Percentiles rank a stretch among this genome's conserved stretches.
These are phyloP conservation scores for Misgurnus mizolepis DNA, from an alignment of 2,113 vertebrate genomes.

Conservation along the genomic window DNA sequence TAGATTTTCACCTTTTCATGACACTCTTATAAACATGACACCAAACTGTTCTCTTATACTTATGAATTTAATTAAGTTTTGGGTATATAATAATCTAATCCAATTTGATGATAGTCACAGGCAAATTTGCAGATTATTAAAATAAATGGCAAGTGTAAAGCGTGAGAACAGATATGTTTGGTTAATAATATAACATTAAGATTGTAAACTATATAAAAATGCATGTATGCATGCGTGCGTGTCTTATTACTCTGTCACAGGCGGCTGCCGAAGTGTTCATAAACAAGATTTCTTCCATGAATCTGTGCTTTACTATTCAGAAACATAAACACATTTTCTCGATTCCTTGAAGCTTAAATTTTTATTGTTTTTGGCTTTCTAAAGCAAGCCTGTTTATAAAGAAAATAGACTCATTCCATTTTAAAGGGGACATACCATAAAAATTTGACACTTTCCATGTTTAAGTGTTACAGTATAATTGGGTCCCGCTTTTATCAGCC, in stretches of 20 bases:
- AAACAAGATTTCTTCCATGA: conserved; percentile 4
- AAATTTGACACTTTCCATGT: too few species aligned
- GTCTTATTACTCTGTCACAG: background rate
- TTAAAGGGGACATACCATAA: too few species aligned
- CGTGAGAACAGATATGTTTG: background rate
- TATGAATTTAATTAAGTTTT: background rate
- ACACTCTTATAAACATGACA: background rate
- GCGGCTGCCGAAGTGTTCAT: background rate
- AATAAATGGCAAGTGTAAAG: background rate
- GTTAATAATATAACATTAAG: too few species aligned
- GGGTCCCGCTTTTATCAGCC: too few species aligned
- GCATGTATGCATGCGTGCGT: too few species aligned
- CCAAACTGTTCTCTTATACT: background rate
- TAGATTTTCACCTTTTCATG: background rate
- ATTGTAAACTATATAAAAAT: too few species aligned
- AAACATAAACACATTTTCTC: conserved; percentile 17
- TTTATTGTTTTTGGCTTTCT: conserved; percentile 27
- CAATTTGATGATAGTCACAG: background rate
- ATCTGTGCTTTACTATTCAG: conserved; percentile 13
- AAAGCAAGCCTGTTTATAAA: background rate
- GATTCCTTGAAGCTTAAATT: background rate
- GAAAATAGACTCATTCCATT: too few species aligned
- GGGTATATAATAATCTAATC: background rate
- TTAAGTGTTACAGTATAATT: too few species aligned
- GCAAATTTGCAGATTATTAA: background rate